phyloP scores from a whole-genome alignment of 2,888 invertebrate species.

The Xanthia togata region DNA sequence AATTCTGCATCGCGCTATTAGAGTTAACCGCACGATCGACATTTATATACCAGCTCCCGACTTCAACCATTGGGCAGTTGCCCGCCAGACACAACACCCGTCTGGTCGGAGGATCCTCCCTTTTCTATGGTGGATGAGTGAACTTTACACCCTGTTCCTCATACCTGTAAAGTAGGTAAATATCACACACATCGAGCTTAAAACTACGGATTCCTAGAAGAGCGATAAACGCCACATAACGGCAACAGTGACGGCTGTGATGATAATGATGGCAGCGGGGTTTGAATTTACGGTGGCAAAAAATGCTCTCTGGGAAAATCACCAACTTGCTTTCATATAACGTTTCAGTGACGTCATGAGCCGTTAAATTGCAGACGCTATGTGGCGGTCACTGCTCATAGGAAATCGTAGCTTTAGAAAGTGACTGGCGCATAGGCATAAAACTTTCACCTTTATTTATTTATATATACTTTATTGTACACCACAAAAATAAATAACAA shows the following conservation, averaged over 20 bases:
- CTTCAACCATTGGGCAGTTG: too few relatives aligned
- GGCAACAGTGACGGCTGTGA: background rate
- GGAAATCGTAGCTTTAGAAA: background rate
- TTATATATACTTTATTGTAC: too few relatives aligned
- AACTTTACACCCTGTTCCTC: too few relatives aligned
- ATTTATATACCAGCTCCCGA: too few relatives aligned
- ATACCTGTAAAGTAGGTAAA: background rate
- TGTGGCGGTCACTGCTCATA: background rate
- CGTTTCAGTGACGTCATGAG: background rate
- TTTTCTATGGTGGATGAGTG: too few relatives aligned
- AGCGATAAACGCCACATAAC: too few relatives aligned
- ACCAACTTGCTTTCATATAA: background rate
- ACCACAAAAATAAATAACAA: too few relatives aligned
- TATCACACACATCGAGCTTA: background rate
- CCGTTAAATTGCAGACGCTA: background rate
- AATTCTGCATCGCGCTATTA: too few relatives aligned
- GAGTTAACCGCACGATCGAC: too few relatives aligned
- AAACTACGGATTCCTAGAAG: background rate
- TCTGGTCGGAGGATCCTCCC: too few relatives aligned
- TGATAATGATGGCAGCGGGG: background rate
- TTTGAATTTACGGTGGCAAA: background rate
- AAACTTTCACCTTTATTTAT: background rate
- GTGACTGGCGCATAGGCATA: background rate
- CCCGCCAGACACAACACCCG: too few relatives aligned
- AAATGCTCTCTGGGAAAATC: background rate